Percentiles rank a stretch among this genome's conserved stretches.
phyloP scores from a whole-genome alignment of 2,113 vertebrate genomes.

The Oostethus manadensis region DNA sequence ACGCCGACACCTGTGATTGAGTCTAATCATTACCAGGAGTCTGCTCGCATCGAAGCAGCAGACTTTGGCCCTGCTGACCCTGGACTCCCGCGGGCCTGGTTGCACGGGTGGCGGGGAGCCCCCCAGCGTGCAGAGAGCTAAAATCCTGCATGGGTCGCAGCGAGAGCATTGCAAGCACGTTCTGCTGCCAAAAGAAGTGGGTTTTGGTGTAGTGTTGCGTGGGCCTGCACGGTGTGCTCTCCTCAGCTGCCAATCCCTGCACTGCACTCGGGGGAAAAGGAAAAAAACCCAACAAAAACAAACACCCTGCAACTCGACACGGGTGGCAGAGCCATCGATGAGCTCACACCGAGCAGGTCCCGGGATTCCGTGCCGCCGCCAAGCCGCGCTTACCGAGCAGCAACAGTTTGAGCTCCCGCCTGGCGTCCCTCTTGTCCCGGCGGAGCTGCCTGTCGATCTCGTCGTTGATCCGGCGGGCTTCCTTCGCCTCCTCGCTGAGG shows the following conservation, averaged over 20 bases:
- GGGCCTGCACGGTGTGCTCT: neutral
- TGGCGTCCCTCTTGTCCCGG: slow-evolving; percentile 82
- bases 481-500: slow-evolving; percentile 90
- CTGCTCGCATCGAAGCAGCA: slow-evolving; percentile 19
- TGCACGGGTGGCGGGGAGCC: slow-evolving; percentile 12
- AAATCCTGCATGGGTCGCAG: neutral
- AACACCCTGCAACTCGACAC: slow-evolving; percentile 27
- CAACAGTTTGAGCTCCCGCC: slow-evolving; percentile 89
- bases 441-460: slow-evolving; percentile 90
- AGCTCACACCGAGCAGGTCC: neutral
- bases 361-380: neutral
- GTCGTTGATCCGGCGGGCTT: slow-evolving; percentile 89
- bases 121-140: neutral
- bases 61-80: slow-evolving; percentile 55
- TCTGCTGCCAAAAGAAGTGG: slow-evolving; percentile 58
- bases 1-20: slow-evolving; percentile 9
- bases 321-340: slow-evolving; percentile 30
- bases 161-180: slow-evolving; percentile 24
- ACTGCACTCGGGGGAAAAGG: slow-evolving; percentile 25
- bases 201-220: neutral
- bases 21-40: slow-evolving; percentile 41
- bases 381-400: slow-evolving; percentile 78
- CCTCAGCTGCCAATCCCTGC: slow-evolving; percentile 46
- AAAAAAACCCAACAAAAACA: no score
- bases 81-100: slow-evolving; percentile 8